phyloP scores from a whole-genome alignment of 2,888 invertebrate genomes.

The Gasteruption jaculator region DNA sequence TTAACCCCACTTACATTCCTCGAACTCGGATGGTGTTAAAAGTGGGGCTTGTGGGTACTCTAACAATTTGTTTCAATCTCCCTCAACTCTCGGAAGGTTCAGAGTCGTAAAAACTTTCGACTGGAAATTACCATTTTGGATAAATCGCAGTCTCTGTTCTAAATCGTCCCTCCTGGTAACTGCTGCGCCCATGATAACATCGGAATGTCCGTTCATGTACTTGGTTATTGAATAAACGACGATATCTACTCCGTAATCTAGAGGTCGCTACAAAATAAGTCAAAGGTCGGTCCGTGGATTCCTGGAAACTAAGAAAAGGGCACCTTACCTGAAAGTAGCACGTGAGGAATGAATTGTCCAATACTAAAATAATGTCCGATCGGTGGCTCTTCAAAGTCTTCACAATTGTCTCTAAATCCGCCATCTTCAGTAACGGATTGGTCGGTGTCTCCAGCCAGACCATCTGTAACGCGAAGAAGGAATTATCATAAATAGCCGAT shows the following conservation, averaged over 20 bases:
- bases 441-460: slow-evolving; percentile 96
- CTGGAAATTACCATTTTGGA: slow-evolving; percentile 81
- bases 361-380: slow-evolving; percentile 66
- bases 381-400: slow-evolving; percentile 57
- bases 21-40: too few species aligned
- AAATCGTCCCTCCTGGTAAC: slow-evolving; percentile 69
- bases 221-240: slow-evolving; percentile 87
- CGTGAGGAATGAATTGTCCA: slow-evolving; percentile 93
- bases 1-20: too few species aligned
- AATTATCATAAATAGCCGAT: slow-evolving; percentile 6
- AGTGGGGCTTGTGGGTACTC: too few species aligned
- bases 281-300: too few species aligned
- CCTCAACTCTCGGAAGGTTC: too few species aligned
- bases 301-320: too few species aligned
- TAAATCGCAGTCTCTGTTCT: slow-evolving; percentile 68
- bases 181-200: slow-evolving; percentile 90
- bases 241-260: slow-evolving; percentile 82
- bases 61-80: too few species aligned
- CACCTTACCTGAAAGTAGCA: slow-evolving; percentile 70
- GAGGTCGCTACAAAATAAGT: slow-evolving; percentile 78
- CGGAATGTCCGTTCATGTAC: slow-evolving; percentile 95
- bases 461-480: too few species aligned
- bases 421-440: slow-evolving; percentile 89
- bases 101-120: too few species aligned
- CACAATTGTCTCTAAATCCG: slow-evolving; percentile 73